Conservation (phyloP, 2,888 invertebrate genomes). For the Maniola hyperantus region DNA sequence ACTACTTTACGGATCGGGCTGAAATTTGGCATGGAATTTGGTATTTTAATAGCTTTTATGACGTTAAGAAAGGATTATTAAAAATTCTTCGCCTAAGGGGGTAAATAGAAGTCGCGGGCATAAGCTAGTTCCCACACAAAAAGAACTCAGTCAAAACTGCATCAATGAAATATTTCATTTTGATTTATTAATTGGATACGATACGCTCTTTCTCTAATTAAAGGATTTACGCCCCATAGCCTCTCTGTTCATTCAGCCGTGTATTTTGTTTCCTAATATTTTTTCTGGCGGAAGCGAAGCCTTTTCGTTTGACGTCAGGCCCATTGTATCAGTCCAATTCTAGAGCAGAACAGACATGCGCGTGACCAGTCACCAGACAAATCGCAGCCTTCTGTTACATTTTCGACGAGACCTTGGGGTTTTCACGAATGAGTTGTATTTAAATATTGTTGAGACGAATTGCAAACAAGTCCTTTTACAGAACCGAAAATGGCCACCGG, state of each 20-base stretch:
- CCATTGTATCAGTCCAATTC: constrained; percentile 30
- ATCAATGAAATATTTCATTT: too few relatives aligned
- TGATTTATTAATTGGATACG: not conserved
- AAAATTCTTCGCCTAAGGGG: too few relatives aligned
- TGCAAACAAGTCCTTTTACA: constrained; percentile 20
- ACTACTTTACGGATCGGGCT: too few relatives aligned
- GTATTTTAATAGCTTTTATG: too few relatives aligned
- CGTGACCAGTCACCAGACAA: constrained; percentile 58
- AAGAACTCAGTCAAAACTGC: too few relatives aligned
- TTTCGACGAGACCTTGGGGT: constrained; percentile 73
- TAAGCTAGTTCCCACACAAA: too few relatives aligned
- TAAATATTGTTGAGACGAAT: constrained; percentile 27
- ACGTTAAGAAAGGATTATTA: too few relatives aligned
- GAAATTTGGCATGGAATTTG: too few relatives aligned
- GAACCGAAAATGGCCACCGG: not conserved
- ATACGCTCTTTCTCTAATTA: constrained; percentile 5
- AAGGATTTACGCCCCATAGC: constrained; percentile 13
- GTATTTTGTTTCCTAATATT: constrained; percentile 19
- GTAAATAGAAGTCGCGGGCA: too few relatives aligned
- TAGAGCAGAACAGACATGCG: constrained; percentile 37
- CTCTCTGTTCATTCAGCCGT: constrained; percentile 8
- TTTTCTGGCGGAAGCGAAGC: constrained; percentile 33
- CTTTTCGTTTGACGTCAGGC: constrained; percentile 36
- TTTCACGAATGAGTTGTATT: constrained; percentile 53
- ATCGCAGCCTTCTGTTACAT: constrained; percentile 58